Base-by-base conservation (phyloP, 2,888 invertebrate genomes). In the Congeria kusceri region DNA sequence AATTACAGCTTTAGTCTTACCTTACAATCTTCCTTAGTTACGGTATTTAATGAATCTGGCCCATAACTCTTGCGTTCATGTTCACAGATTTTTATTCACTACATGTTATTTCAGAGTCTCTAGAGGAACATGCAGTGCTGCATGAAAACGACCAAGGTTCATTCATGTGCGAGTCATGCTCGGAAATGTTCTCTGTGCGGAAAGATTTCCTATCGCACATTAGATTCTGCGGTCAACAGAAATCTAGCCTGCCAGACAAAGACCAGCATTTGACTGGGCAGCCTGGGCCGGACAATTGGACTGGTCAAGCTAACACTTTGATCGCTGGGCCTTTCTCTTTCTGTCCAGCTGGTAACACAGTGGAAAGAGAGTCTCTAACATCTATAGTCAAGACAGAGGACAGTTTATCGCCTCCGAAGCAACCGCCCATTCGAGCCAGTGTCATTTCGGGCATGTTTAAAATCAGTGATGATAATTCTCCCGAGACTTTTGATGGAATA, bases 151-250 rank as follows among this genome's bases (percentile, higher is more conserved):
- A 76, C 47, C 46, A 27, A 3, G 73, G 70, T n/a, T 70, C 78
- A 1, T 79, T 79, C 61, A 77, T 73, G 73, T 83, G 82, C 70
- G 78, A 78, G n/a, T 49, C 62, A 0, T 83, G 82, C 47, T 49
- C 73, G 20, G 69, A 73, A 28, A 79, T 73, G 9, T 83, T 83
- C 59, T 62, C 61, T 9, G 46, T 76, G 20, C 62, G 78, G 18
- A 72, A 64, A 56, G 39, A 77, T 20, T 71, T 83, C 15, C 59
- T 67, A 13, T 47, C 58, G 18, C 82, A 83, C 58, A 56, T 63
- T 0, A 73, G 39, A 44, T 46, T 29, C n/a, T 49, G 61, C 25
- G 20, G 23, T 61, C 46, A 53, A 27, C 23, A 62, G 70, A 27
- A 25, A 27, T 9, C 25, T 25, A n/a, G 13, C 20, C 18, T 46